Evolutionary conservation across 1,140 invertebrate species (phyloP), one percentile per base, ranked within the genome.

Genomic region (Cotesia typhae): DNA sequence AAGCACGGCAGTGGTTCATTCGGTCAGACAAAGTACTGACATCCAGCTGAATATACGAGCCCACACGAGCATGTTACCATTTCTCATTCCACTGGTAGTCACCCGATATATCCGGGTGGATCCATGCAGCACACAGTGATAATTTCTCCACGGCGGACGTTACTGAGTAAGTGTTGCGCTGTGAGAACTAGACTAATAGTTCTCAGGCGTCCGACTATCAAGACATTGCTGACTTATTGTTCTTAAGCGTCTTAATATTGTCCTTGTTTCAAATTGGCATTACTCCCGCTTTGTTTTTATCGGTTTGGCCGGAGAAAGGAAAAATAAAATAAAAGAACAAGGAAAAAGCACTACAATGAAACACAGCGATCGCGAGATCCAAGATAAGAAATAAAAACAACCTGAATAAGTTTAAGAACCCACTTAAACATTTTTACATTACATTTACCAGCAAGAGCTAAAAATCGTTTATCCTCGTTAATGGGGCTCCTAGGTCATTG

Each of bases 1-100:
- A 64, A 57, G 14, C 70, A 51, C 73, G 73, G 60, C 72, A 76
- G 75, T 74, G 73, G 68, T 81, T 79, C 79, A 81, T 81, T 81
- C 77, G 71, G 74, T 78, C 74, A 70, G 79, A 82, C 80, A 81
- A 82, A 82, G 80, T 82, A 82, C 80, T 76, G 80, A 82, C 79
- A 77, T 76, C 77, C 70, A 71, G 78, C 78, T 79, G 77, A 81
- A 82, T 82, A 81, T 82, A 82, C 79, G 80, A 75, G 77, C 61
- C 70, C 65, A 69, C 70, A 72, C 57, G 55, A 67, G 37, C 59
- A 37, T 69, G 37, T 60, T 53, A 35, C 38, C 36, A 28, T 38
- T 55, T 57, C 28, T 51, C 55, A 72, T 64, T 51, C 53, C 38
- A 47, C 60, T 64, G 71, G 61, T 64, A 67, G 51, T 61, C 35